These are phyloP conservation scores for Pseudotriccus pelzelni DNA, from an alignment of 2,797 vertebrate species.

Conservation along the genomic window DNA sequence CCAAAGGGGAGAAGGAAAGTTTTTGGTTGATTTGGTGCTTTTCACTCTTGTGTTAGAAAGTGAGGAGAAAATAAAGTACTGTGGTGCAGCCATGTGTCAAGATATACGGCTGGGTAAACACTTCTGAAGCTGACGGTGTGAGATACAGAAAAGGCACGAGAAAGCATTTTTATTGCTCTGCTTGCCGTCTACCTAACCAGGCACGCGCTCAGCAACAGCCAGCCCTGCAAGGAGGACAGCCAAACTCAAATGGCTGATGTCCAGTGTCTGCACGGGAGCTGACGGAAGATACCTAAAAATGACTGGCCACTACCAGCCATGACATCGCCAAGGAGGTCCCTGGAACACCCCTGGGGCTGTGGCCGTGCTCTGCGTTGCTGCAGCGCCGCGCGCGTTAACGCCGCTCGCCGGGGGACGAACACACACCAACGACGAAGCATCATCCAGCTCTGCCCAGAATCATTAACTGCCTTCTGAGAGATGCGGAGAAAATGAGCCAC, in stretches of 20 bases:
- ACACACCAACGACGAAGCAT: neutral
- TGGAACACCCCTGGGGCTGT: neutral
- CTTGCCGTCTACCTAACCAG: neutral
- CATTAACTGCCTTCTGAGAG: neutral
- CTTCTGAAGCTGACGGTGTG: neutral
- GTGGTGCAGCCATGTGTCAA: neutral
- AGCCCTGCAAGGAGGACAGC: accelerated
- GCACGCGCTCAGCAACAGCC: neutral
- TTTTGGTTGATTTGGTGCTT: neutral
- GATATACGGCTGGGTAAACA: accelerated
- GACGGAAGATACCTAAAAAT: neutral
- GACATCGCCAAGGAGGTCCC: neutral
- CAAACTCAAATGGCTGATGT: too few relatives aligned
- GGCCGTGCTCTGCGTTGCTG: accelerated
- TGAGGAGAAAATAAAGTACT: accelerated
- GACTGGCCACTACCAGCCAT: neutral
- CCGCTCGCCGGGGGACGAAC: accelerated
- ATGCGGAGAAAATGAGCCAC: neutral
- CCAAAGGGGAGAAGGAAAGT: neutral
- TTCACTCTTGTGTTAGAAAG: neutral
- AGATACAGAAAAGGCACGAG: accelerated
- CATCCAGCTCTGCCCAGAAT: neutral
- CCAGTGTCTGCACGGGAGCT: accelerated
- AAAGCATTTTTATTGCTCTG: neutral
- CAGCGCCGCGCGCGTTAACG: neutral